Percentiles rank a stretch among this genome's conserved stretches.
Conservation (phyloP, 2,888 invertebrate species). For the Xanthorhoe spadicearia region DNA sequence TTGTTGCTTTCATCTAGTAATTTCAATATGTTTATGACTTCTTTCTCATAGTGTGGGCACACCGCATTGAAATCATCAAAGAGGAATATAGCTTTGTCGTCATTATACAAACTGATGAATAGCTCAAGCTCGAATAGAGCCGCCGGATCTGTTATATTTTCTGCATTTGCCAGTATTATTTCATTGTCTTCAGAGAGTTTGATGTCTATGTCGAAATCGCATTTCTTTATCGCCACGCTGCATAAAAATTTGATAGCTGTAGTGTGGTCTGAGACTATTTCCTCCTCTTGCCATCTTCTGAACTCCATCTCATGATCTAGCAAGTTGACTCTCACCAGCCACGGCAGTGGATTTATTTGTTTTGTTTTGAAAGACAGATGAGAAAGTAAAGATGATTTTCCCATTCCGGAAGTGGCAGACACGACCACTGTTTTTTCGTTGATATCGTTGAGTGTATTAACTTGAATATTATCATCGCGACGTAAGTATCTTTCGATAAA, state of each 20-base stretch:
- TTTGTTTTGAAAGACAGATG: conserved; percentile 54
- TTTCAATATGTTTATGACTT: conserved; percentile 48
- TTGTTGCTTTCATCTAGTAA: conserved; percentile 44
- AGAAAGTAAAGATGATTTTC: conserved; percentile 53
- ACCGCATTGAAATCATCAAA: conserved; percentile 57
- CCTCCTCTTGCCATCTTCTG: conserved; percentile 41
- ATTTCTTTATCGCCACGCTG: conserved; percentile 48
- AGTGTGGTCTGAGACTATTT: conserved; percentile 23
- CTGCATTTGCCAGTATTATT: conserved; percentile 34
- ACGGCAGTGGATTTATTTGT: conserved; percentile 43
- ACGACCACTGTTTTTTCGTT: conserved; percentile 49
- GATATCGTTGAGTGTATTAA: conserved; percentile 50
- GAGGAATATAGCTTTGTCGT: conserved; percentile 48
- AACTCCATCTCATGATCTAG: conserved; percentile 46
- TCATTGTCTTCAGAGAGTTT: conserved; percentile 35
- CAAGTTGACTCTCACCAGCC: conserved; percentile 55
- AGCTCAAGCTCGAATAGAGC: conserved; percentile 50
- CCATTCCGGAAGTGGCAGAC: conserved; percentile 51
- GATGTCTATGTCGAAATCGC: conserved; percentile 35
- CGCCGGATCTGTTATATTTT: conserved; percentile 31
- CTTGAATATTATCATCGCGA: conserved; percentile 37
- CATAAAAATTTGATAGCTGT: conserved; percentile 47
- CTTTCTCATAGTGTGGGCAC: conserved; percentile 50
- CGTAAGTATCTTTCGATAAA: conserved; percentile 49
- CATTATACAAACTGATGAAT: conserved; percentile 52